Percentiles rank a stretch among this genome's conserved stretches.
phyloP scores from a whole-genome alignment of 2,888 invertebrate genomes.

The Abrostola triplasia region DNA sequence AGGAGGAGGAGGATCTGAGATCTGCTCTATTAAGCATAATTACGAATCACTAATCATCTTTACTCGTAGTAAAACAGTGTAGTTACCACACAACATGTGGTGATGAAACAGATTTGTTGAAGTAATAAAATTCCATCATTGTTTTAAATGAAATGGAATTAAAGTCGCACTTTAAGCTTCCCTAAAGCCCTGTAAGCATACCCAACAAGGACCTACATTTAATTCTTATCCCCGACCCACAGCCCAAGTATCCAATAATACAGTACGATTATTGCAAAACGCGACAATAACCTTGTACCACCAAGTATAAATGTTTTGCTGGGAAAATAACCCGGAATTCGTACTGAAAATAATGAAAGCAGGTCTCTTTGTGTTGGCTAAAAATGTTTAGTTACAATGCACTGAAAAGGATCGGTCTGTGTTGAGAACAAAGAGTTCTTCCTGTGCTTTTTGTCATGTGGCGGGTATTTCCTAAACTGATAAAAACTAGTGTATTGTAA shows the following conservation, averaged over 20 bases:
- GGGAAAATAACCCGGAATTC: not conserved
- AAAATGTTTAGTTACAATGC: conserved; percentile 11
- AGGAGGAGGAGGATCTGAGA: too few species aligned
- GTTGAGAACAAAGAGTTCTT: conserved; percentile 13
- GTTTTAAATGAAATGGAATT: too few species aligned
- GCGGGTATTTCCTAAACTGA: not conserved
- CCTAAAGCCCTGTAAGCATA: too few species aligned
- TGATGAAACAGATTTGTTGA: too few species aligned
- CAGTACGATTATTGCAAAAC: conserved; percentile 1
- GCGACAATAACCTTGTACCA: not conserved
- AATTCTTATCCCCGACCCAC: conserved; percentile 10
- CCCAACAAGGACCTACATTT: not conserved
- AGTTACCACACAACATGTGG: too few species aligned
- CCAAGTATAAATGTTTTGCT: conserved; percentile 9
- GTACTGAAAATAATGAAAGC: not conserved
- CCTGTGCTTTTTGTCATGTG: not conserved
- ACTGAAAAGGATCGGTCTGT: conserved; percentile 1
- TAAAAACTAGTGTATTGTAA: too few species aligned
- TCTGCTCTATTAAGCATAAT: too few species aligned
- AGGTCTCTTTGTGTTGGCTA: conserved; percentile 1
- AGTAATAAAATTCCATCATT: too few species aligned
- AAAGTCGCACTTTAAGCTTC: too few species aligned
- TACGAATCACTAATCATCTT: too few species aligned
- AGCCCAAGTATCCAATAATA: conserved; percentile 13
- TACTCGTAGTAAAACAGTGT: too few species aligned